Conservation (phyloP, 2,113 vertebrate genomes). For the Periophthalmus modestus region DNA sequence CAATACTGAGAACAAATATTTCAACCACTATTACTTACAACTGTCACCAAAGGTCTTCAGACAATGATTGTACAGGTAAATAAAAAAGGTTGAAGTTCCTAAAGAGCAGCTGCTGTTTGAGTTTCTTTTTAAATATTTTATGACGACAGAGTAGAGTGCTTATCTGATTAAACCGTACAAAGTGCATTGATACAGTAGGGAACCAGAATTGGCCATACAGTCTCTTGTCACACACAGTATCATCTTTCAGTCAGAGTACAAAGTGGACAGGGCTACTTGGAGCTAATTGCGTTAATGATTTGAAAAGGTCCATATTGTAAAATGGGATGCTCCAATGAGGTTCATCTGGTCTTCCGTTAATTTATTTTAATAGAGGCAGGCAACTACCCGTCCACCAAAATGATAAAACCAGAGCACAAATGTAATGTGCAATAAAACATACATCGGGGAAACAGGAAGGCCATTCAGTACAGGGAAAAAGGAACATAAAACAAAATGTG, state of each 20-base stretch:
- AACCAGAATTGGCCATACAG: conserved; percentile 44
- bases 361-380: too few species aligned
- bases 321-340: too few species aligned
- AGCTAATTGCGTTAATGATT: neutral
- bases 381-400: too few species aligned
- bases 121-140: conserved; percentile 55
- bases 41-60: too few species aligned
- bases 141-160: conserved; percentile 37
- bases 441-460: too few species aligned
- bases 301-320: neutral
- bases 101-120: conserved; percentile 57
- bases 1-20: neutral
- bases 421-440: too few species aligned
- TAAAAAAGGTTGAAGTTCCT: conserved; percentile 15
- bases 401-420: too few species aligned
- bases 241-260: conserved; percentile 52
- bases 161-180: conserved; percentile 36
- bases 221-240: conserved; percentile 51
- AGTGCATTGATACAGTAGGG: conserved; percentile 43
- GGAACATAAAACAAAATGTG: too few species aligned
- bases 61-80: neutral
- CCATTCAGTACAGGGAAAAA: too few species aligned
- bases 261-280: conserved; percentile 35
- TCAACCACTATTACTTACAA: too few species aligned
- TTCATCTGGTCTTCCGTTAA: too few species aligned